Evolutionary conservation across 1,140 invertebrate species (phyloP), one percentile per base, ranked within the genome.

Genomic region (Heliconius melpomene): DNA sequence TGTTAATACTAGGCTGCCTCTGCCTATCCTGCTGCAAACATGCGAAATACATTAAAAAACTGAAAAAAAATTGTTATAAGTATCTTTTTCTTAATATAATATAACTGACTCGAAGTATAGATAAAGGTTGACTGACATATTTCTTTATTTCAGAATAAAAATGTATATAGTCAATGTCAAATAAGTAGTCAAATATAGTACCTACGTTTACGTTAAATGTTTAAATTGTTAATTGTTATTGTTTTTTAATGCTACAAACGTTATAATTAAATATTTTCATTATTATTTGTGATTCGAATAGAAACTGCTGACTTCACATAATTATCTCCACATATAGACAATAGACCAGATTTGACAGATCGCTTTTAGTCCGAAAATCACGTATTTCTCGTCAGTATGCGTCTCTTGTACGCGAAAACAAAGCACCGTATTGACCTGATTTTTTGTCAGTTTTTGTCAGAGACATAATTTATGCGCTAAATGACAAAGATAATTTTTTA

Each of bases 401-500:
- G 13, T 66, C 26, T 60, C 23, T 66, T 66, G 29, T 29, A 29
- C 23, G 26, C 60, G 23, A 16, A 66, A 57, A 66, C 26, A 66
- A 66, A 66, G 60, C 26, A 66, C 57, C 26, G 60, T 66, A 66
- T 66, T 66, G 60, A 66, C 60, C 60, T 66, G 13, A 66, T 66
- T 66, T 66, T 29, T 66, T 52, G 50, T 52, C 50, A 8, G 6
- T 46, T 46, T 46, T 46, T 29, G n/a, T 16, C 60, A 29, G 2
- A 60, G n/a, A 26, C 7, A 60, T 11, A 23, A 60, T 60, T 60
- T 60, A 60, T 66, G 23, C 23, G 57, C 8, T 66, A 66, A 66
- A 5, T 66, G 23, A 66, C 57, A 66, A 66, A 26, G 57, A 11
- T 1, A 66, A 29, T 1, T 29, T 16, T 29, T 29, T 66, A 11